phyloP scores from a whole-genome alignment of 1,140 invertebrate genomes.

The Psix sp. region DNA sequence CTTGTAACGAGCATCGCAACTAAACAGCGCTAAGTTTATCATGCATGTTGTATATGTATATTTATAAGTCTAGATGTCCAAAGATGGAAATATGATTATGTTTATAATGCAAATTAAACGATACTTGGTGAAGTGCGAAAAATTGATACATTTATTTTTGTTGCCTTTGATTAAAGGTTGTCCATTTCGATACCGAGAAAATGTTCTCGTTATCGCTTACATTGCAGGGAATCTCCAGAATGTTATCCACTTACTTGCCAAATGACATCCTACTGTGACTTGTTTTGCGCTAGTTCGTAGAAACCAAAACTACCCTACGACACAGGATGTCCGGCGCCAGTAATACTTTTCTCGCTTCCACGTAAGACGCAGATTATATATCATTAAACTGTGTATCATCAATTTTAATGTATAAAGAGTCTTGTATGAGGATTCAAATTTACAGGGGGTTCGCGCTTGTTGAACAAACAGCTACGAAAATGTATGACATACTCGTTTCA shows the following conservation, averaged over 20 bases:
- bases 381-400: slow-evolving; percentile 35
- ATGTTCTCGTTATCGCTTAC: slow-evolving; percentile 54
- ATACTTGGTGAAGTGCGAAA: slow-evolving; percentile 8
- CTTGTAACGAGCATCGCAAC: too few species aligned
- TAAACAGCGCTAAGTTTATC: too few species aligned
- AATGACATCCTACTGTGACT: slow-evolving; percentile 54
- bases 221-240: slow-evolving; percentile 47
- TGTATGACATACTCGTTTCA: too few species aligned
- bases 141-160: slow-evolving; percentile 38
- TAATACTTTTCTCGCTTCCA: slow-evolving; percentile 27
- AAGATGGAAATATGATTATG: too few species aligned
- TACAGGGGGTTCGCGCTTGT: too few species aligned
- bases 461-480: too few species aligned
- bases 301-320: slow-evolving; percentile 45
- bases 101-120: slow-evolving; percentile 24
- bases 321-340: slow-evolving; percentile 45
- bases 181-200: slow-evolving; percentile 51
- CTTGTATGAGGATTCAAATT: too few species aligned
- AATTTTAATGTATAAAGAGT: slow-evolving; percentile 25
- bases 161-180: slow-evolving; percentile 48
- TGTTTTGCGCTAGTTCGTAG: slow-evolving; percentile 51
- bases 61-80: too few species aligned
- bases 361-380: slow-evolving; percentile 26
- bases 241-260: slow-evolving; percentile 47
- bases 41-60: too few species aligned